These are phyloP conservation scores for Sebastes schlegelii DNA, from an alignment of 2,113 vertebrate genomes.

Conservation along the genomic window DNA sequence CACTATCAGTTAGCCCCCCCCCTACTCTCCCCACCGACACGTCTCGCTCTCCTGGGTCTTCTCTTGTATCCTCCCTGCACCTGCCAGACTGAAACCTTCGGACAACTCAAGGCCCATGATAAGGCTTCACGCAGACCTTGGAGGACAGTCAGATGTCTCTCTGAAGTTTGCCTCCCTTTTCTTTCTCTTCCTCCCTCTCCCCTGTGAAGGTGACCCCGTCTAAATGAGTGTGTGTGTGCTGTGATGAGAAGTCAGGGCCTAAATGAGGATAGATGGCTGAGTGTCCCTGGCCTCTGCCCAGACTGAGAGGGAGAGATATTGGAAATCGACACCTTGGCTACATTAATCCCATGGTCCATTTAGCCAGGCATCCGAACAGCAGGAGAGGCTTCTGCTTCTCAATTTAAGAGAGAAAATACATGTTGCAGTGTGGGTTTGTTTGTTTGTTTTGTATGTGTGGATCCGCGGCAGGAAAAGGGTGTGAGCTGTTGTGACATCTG, in stretches of 20 bases:
- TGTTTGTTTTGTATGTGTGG: constrained; percentile 43
- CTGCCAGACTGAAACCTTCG: constrained; percentile 62
- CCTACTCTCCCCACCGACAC: neutral
- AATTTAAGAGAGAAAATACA: constrained; percentile 63
- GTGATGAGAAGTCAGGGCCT: constrained; percentile 77
- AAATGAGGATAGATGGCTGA: constrained; percentile 83
- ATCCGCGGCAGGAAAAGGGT: constrained; percentile 36
- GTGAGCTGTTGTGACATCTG: constrained; percentile 51
- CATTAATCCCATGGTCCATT: constrained; percentile 84
- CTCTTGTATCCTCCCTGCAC: constrained; percentile 51
- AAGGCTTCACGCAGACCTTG: constrained; percentile 71
- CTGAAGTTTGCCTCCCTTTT: constrained; percentile 63
- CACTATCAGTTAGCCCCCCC: constrained; percentile 55
- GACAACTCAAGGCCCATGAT: constrained; percentile 66
- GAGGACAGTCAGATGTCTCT: constrained; percentile 63
- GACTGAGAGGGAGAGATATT: constrained; percentile 74
- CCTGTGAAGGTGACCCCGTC: constrained; percentile 79
- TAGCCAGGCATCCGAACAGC: constrained; percentile 68
- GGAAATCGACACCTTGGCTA: constrained; percentile 82
- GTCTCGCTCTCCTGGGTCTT: constrained; percentile 44
- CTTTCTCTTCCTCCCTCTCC: constrained; percentile 29
- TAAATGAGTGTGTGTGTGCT: constrained; percentile 36
- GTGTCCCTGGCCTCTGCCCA: constrained; percentile 77
- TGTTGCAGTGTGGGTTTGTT: constrained; percentile 44
- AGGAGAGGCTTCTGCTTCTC: constrained; percentile 68